Percentiles rank a stretch among this genome's conserved stretches.
phyloP scores from a whole-genome alignment of 2,113 vertebrate species.

The Pachycephala philippinensis region DNA sequence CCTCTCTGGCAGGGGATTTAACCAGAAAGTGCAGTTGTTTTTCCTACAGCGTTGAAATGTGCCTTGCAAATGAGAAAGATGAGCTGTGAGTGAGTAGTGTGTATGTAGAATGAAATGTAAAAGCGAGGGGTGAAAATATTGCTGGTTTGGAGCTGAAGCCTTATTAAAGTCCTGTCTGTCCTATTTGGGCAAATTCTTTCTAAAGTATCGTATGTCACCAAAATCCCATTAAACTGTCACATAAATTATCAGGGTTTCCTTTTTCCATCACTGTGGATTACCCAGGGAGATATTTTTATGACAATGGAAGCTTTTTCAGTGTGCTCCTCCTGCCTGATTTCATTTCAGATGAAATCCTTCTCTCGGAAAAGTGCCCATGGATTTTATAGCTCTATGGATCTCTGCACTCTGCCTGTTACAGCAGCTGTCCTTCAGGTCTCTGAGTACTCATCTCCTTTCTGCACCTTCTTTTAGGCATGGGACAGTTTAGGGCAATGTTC shows the following conservation, averaged over 20 bases:
- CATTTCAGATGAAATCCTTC: constrained; percentile 42
- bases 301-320: constrained; percentile 56
- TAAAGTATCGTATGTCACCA: constrained; percentile 67
- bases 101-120: background rate
- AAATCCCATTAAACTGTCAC: constrained; percentile 74
- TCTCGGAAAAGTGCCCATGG: background rate
- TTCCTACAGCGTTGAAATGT: background rate
- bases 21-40: background rate
- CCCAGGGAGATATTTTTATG: constrained; percentile 64
- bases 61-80: background rate
- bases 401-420: background rate
- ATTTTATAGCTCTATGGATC: background rate
- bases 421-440: background rate
- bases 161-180: constrained; percentile 66
- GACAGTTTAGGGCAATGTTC: background rate
- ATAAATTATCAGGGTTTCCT: constrained; percentile 73
- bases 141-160: constrained; percentile 32
- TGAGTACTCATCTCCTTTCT: background rate
- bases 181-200: constrained; percentile 63
- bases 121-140: constrained; percentile 3
- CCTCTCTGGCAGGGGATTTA: background rate
- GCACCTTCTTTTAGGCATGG: background rate
- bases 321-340: constrained; percentile 27
- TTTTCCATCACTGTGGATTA: constrained; percentile 67
- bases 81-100: background rate